Base-by-base conservation (phyloP, 2,113 vertebrate genomes). In the Electrona antarctica region DNA sequence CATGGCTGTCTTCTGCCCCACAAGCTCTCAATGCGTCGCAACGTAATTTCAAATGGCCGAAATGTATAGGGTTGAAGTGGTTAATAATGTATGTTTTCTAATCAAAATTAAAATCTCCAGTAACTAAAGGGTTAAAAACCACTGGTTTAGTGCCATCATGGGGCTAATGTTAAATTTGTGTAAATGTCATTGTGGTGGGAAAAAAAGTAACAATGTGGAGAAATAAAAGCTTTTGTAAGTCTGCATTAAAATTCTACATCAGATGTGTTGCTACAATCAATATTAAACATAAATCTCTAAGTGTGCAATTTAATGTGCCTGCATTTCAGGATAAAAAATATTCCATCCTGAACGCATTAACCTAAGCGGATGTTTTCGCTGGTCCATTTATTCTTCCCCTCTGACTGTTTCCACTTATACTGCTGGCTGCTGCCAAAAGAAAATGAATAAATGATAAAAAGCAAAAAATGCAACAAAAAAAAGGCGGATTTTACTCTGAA, bases 311-410 rank as follows among this genome's bases (percentile, higher is more conserved):
- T 69, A 82, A 82, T 62, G 68, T 64, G 5, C 68, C 73, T 77
- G 69, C 66, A 75, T 78, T 64, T 60, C 60, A 79, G 71, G 79
- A 80, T 80, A 69, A 84, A 69, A 84, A 81, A 75, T 72, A 69
- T 76, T 77, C 71, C 28, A 66, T 86, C 85, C 67, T 67, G 71
- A 84, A 83, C 80, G 68, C 82, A 86, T 85, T 89, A 87, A 86
- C 79, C 72, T 80, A 82, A 76, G 71, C 57, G 69, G 79, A 84
- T 68, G 71, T 81, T 84, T 83, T 77, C 61, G 29, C 52, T 46
- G 60, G 65, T 84, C 74, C 71, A 90, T 90, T 88, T 83, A 78
- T 83, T 87, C 78, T 64, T 62, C 50, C 62, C 69, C 71, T 77
- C 50, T 69, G 67, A 78, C 61, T 83, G 70, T 10, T 73, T 77